A percentile compares a stretch with the other conserved stretches of the same genome.
phyloP scores from a whole-genome alignment of 2,113 vertebrate species.

The Hippocampus abdominalis region DNA sequence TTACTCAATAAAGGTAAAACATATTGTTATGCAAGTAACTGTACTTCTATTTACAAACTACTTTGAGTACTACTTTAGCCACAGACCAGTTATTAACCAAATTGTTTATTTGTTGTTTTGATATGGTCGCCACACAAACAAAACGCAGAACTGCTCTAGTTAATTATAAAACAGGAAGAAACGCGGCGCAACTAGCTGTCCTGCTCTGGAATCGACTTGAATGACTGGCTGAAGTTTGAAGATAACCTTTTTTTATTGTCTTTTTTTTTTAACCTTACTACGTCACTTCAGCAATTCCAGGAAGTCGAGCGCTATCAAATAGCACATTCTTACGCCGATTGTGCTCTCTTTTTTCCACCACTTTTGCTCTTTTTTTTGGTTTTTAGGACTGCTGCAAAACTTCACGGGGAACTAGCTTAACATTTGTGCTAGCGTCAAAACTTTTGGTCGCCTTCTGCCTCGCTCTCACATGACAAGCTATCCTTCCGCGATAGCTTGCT shows the following conservation, averaged over 20 bases:
- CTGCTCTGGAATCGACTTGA: conserved; percentile 34
- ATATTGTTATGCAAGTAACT: too few relatives aligned
- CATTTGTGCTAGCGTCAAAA: not conserved
- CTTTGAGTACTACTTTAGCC: too few relatives aligned
- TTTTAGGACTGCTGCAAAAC: not conserved
- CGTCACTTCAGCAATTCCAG: conserved; percentile 37
- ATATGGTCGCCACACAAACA: not conserved
- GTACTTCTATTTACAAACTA: too few relatives aligned
- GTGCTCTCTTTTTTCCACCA: not conserved
- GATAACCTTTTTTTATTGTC: too few relatives aligned
- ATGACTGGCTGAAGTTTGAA: conserved; percentile 38
- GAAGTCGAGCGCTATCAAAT: conserved; percentile 24
- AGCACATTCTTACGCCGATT: not conserved
- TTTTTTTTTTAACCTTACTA: not conserved
- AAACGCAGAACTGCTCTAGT: not conserved
- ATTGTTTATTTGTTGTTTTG: not conserved
- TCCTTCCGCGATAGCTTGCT: too few relatives aligned
- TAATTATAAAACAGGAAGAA: not conserved
- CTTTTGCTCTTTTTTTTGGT: not conserved
- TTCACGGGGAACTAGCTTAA: not conserved
- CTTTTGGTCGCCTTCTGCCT: not conserved
- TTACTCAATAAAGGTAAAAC: too few relatives aligned
- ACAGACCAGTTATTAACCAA: not conserved
- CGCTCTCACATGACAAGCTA: not conserved
- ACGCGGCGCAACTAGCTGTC: not conserved